Evolutionary conservation across 2,888 invertebrate genomes (phyloP).

Genomic region (Dynastes maya): DNA sequence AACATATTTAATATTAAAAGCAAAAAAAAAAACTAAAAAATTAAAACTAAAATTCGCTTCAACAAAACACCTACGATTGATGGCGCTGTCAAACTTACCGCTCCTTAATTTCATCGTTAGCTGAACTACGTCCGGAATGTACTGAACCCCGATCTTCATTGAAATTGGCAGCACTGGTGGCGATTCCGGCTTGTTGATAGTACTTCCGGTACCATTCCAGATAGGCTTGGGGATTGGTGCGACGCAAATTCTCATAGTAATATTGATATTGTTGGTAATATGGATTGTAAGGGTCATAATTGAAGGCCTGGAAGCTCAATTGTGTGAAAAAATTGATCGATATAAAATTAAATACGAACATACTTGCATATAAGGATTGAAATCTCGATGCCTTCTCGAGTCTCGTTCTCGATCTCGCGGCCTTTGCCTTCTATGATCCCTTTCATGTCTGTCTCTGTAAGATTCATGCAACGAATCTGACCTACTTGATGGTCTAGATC

Average conservation of each 20-base stretch:
- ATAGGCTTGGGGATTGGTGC: constrained; percentile 85
- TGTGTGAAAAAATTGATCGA: neutral
- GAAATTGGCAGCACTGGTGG: constrained; percentile 58
- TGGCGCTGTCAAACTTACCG: constrained; percentile 69
- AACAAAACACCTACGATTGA: constrained; percentile 19
- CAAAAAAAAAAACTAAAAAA: constrained; percentile 5
- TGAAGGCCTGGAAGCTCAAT: constrained; percentile 56
- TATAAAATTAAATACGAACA: constrained; percentile 4
- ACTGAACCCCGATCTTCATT: constrained; percentile 84
- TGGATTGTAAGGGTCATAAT: constrained; percentile 75
- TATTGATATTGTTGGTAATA: constrained; percentile 77
- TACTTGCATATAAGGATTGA: constrained; percentile 67
- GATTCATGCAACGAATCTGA: constrained; percentile 69
- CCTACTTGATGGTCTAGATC: constrained; percentile 68
- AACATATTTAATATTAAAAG: constrained; percentile 5
- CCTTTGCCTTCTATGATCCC: constrained; percentile 66
- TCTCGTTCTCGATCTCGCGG: constrained; percentile 63
- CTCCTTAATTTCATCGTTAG: constrained; percentile 77
- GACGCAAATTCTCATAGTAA: constrained; percentile 85
- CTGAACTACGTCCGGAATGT: constrained; percentile 88
- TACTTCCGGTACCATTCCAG: constrained; percentile 85
- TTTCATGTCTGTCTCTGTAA: constrained; percentile 64
- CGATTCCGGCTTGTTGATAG: constrained; percentile 65
- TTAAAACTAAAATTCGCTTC: constrained; percentile 19
- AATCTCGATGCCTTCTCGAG: constrained; percentile 64